Conservation (phyloP, 2,888 invertebrate species). For the Chouioia cunea region DNA sequence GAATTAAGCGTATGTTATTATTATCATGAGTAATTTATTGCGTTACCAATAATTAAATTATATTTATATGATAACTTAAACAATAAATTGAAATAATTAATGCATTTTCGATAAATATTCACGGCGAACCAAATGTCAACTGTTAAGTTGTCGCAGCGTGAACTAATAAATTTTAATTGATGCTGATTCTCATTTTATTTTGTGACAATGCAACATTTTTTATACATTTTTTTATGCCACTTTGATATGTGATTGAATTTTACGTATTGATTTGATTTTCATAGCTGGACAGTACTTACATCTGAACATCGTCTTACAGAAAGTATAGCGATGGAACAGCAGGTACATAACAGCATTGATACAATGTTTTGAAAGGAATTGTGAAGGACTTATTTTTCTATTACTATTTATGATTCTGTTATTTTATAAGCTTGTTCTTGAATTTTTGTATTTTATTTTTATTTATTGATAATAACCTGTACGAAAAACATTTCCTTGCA, state of each 20-base stretch:
- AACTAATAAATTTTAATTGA: no score
- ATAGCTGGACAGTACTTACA: slow-evolving; percentile 56
- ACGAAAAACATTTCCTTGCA: background rate
- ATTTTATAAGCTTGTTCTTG: background rate
- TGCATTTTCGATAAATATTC: no score
- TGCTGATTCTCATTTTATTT: no score
- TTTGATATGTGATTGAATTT: slow-evolving; percentile 10
- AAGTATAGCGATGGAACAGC: slow-evolving; percentile 57
- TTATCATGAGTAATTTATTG: no score
- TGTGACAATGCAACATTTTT: slow-evolving; percentile 16
- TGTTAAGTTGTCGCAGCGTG: no score
- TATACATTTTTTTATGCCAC: slow-evolving; percentile 9
- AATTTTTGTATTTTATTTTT: background rate
- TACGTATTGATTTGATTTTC: slow-evolving; percentile 50
- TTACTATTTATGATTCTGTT: slow-evolving; percentile 19
- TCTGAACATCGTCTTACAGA: slow-evolving; percentile 51
- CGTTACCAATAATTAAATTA: no score
- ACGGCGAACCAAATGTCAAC: no score
- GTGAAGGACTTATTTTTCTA: slow-evolving; percentile 22
- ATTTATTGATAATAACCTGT: background rate
- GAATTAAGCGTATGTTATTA: no score
- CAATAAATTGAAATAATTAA: no score
- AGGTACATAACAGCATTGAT: slow-evolving; percentile 52
- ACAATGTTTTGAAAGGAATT: slow-evolving; percentile 17
- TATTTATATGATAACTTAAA: no score